These are phyloP conservation scores for Cyclargus thomasi DNA, from an alignment of 1,140 invertebrate genomes.

Conservation along the genomic window DNA sequence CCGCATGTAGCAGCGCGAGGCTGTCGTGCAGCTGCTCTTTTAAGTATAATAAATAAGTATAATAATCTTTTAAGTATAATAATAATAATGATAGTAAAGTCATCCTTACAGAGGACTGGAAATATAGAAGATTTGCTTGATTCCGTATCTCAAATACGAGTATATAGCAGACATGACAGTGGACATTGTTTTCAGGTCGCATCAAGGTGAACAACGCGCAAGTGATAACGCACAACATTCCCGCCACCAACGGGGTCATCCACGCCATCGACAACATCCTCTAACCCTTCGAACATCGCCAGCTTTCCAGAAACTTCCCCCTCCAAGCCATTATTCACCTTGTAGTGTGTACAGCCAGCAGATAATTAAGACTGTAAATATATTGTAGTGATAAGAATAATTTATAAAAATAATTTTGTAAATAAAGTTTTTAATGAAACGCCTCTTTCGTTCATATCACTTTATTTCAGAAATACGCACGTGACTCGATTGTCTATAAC, in stretches of 20 bases:
- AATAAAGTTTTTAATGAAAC: constrained; percentile 54
- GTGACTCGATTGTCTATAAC: not conserved
- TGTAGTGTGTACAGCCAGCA: constrained; percentile 22
- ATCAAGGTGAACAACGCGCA: constrained; percentile 87
- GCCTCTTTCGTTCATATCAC: constrained; percentile 31
- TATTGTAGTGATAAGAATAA: constrained; percentile 61
- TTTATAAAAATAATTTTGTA: constrained; percentile 69
- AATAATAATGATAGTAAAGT: no score
- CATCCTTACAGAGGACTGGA: no score
- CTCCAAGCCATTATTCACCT: constrained; percentile 1
- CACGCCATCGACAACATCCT: constrained; percentile 88
- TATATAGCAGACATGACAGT: not conserved
- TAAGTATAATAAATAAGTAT: no score
- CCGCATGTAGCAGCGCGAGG: no score
- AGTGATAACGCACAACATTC: constrained; percentile 86
- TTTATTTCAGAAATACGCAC: constrained; percentile 20
- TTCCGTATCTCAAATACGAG: no score
- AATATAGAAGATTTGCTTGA: no score
- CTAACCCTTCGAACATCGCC: constrained; percentile 64
- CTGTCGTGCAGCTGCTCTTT: no score
- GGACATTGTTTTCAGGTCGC: constrained; percentile 76
- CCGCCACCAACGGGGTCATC: constrained; percentile 91
- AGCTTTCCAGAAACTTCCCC: constrained; percentile 4
- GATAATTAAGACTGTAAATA: constrained; percentile 68
- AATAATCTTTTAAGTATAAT: no score